Evolutionary conservation across 2,888 invertebrate genomes (phyloP).

Genomic region (Ormyrus nitidulus): DNA sequence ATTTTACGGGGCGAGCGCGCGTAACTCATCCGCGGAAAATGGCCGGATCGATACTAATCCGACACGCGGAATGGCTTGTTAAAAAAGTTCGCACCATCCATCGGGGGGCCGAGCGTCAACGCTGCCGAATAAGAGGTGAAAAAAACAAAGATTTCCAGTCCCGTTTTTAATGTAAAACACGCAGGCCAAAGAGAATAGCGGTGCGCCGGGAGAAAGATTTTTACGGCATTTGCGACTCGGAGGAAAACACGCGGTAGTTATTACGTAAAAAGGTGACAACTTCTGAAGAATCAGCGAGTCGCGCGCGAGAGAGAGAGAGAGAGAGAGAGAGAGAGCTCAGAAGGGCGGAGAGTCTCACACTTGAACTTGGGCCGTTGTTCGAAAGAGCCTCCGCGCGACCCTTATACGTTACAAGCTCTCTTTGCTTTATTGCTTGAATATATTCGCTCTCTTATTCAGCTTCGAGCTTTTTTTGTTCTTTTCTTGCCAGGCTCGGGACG

Average conservation of each 20-base stretch:
- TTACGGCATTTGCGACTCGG: too few relatives aligned
- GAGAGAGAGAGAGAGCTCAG: not conserved
- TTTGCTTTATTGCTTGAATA: constrained; percentile 23
- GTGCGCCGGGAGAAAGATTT: too few relatives aligned
- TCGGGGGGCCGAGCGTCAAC: too few relatives aligned
- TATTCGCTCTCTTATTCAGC: constrained; percentile 28
- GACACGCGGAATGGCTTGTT: not conserved
- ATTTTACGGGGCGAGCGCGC: not conserved
- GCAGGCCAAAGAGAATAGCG: too few relatives aligned
- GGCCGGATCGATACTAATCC: not conserved
- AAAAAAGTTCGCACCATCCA: not conserved
- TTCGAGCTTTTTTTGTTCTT: not conserved
- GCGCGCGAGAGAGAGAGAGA: too few relatives aligned
- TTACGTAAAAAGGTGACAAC: too few relatives aligned
- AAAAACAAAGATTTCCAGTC: too few relatives aligned
- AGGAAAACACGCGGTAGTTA: too few relatives aligned
- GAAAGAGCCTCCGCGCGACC: not conserved
- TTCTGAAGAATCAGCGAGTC: constrained; percentile 2
- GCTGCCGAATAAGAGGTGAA: too few relatives aligned
- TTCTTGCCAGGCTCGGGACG: not conserved
- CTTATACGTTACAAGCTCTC: constrained; percentile 1
- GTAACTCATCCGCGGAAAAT: not conserved
- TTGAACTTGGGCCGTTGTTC: constrained; percentile 12
- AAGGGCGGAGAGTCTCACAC: not conserved
- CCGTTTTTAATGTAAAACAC: too few relatives aligned